Evolutionary conservation across 2,113 vertebrate genomes (phyloP).

Genomic region (Prochilodus magdalenae): DNA sequence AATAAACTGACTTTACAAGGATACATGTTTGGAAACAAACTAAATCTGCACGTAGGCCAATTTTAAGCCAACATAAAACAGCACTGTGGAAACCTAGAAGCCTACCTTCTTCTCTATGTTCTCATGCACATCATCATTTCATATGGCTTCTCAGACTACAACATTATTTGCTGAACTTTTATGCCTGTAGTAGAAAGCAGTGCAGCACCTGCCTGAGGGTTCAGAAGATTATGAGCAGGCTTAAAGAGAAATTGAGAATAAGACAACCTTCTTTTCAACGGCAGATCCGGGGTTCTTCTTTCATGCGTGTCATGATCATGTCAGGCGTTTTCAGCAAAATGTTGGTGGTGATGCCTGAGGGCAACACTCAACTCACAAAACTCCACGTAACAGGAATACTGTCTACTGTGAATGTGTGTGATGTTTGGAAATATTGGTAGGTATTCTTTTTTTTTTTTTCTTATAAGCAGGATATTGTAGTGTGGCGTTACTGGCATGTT

Average conservation of each 20-base stretch:
- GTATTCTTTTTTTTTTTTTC: too few relatives aligned
- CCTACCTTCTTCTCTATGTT: too few relatives aligned
- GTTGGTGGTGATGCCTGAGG: neutral
- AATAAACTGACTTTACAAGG: too few relatives aligned
- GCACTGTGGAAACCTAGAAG: too few relatives aligned
- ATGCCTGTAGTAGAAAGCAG: neutral
- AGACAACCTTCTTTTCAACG: neutral
- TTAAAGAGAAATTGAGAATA: neutral
- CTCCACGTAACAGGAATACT: neutral
- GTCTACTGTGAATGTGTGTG: neutral
- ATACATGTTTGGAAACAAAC: too few relatives aligned
- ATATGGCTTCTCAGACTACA: too few relatives aligned
- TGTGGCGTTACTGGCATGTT: neutral
- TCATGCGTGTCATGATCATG: neutral
- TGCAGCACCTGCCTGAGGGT: neutral
- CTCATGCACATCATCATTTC: too few relatives aligned
- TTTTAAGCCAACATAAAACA: too few relatives aligned
- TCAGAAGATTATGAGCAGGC: neutral
- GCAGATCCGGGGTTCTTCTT: neutral
- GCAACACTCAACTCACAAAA: neutral
- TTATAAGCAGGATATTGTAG: too few relatives aligned
- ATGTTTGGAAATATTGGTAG: neutral
- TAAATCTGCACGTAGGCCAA: too few relatives aligned
- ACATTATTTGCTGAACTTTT: too few relatives aligned
- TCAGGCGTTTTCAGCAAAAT: neutral